phyloP scores from a whole-genome alignment of 2,888 invertebrate genomes.

The Galerucella pusilla region DNA sequence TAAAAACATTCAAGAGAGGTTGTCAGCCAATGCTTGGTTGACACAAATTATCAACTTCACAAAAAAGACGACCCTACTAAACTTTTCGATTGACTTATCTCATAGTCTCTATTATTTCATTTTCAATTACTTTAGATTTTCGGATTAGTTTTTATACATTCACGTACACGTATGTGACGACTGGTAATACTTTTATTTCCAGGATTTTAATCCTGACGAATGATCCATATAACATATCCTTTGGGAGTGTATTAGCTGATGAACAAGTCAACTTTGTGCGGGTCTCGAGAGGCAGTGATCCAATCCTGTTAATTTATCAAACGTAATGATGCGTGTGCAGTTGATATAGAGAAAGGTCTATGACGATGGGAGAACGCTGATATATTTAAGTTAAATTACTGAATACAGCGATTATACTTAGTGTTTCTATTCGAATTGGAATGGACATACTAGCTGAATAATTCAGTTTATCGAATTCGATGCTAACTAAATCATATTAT shows the following conservation, averaged over 20 bases:
- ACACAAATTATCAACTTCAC: too few species aligned
- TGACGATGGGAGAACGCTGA: slow-evolving; percentile 9
- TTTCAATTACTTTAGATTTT: too few species aligned
- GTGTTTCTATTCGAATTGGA: background rate
- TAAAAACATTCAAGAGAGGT: too few species aligned
- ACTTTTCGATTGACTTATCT: too few species aligned
- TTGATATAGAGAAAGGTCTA: slow-evolving; percentile 19
- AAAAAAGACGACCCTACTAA: too few species aligned
- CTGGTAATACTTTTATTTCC: background rate
- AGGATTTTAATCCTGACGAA: background rate
- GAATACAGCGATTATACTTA: slow-evolving; percentile 2
- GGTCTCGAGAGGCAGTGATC: slow-evolving; percentile 24
- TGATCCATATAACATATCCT: slow-evolving; percentile 19
- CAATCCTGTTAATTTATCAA: slow-evolving; percentile 27
- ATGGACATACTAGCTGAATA: background rate
- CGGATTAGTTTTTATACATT: background rate
- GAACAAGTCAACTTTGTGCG: slow-evolving; percentile 21
- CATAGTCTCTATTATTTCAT: too few species aligned
- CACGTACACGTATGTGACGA: background rate
- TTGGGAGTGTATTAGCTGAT: slow-evolving; percentile 16
- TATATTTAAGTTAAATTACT: slow-evolving; percentile 6
- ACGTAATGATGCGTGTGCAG: slow-evolving; percentile 29
- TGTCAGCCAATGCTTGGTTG: too few species aligned
- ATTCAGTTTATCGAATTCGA: background rate
- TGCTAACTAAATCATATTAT: background rate